These are phyloP conservation scores for Philonicus albiceps DNA, from an alignment of 2,888 invertebrate species.

Conservation along the genomic window DNA sequence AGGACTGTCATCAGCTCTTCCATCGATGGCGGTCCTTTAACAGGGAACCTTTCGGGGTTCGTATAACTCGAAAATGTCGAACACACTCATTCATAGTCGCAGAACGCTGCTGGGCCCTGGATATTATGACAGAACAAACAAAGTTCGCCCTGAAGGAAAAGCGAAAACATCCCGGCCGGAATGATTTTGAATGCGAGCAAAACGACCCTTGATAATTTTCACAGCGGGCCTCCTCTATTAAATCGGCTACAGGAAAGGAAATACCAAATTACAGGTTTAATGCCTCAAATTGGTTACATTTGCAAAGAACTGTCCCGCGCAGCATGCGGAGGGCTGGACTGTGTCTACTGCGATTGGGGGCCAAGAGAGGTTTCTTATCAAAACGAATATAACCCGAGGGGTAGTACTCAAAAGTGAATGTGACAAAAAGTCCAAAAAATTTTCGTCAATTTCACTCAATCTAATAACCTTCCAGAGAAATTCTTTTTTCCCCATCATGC, in stretches of 20 bases:
- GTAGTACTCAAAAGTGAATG: background rate
- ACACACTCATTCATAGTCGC: conserved; percentile 21
- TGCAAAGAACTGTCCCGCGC: conserved; percentile 24
- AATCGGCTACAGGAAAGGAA: conserved; percentile 49
- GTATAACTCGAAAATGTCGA: conserved; percentile 21
- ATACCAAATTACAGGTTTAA: conserved; percentile 54
- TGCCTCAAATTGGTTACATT: conserved; percentile 51
- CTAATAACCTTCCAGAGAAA: background rate
- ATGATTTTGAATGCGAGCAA: conserved; percentile 43
- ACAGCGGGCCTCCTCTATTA: conserved; percentile 49
- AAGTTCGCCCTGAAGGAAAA: background rate
- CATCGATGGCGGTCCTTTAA: conserved; percentile 26
- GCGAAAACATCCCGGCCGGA: conserved; percentile 33
- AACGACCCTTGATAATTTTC: conserved; percentile 52
- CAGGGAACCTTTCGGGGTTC: background rate
- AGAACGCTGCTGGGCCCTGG: background rate
- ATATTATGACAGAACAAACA: conserved; percentile 16
- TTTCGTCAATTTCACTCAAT: background rate
- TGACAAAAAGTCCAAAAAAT: background rate
- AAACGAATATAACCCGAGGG: background rate
- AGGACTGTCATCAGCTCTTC: background rate
- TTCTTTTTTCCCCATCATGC: background rate
- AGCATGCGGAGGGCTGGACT: background rate
- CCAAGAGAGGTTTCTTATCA: background rate
- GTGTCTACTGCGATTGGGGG: background rate